Evolutionary conservation across 2,797 vertebrate species (phyloP).

Genomic region (Odontamblyopus rebecca): DNA sequence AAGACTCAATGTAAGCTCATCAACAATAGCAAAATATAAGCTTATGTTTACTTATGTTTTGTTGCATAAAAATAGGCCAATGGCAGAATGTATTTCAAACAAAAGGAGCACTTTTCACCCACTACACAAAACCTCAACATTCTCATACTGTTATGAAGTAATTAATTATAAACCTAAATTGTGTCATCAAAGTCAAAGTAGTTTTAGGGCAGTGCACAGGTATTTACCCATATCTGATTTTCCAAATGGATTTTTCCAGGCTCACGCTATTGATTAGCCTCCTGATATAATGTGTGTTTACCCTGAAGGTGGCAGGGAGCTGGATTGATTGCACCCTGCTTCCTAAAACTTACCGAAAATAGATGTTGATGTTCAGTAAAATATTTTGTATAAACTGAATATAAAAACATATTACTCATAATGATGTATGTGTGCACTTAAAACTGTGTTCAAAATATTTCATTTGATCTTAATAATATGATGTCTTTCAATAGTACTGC

Average conservation of each 20-base stretch:
- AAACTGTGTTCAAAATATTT: too few species aligned
- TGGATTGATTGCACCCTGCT: slow-evolving; percentile 65
- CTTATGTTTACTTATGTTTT: background rate
- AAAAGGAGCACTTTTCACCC: background rate
- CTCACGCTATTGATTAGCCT: slow-evolving; percentile 70
- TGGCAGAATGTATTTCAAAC: background rate
- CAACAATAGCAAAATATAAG: slow-evolving; percentile 8
- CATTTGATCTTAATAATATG: background rate
- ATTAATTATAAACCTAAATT: slow-evolving; percentile 33
- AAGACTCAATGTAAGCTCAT: slow-evolving; percentile 88
- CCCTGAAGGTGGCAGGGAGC: slow-evolving; percentile 73
- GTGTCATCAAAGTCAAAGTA: slow-evolving; percentile 40
- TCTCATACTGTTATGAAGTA: background rate
- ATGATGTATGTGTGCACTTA: background rate
- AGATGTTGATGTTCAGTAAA: slow-evolving; percentile 9
- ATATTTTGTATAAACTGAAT: background rate
- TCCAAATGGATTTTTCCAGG: slow-evolving; percentile 67
- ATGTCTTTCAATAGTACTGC: background rate
- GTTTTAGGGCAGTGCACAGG: slow-evolving; percentile 46
- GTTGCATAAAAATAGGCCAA: too few species aligned
- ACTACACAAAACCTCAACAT: background rate
- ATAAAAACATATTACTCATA: background rate
- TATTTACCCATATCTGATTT: slow-evolving; percentile 78
- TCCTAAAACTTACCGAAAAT: slow-evolving; percentile 39
- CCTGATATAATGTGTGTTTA: slow-evolving; percentile 69